phyloP scores from a whole-genome alignment of 2,797 vertebrate species.

The Poecilia velifera region DNA sequence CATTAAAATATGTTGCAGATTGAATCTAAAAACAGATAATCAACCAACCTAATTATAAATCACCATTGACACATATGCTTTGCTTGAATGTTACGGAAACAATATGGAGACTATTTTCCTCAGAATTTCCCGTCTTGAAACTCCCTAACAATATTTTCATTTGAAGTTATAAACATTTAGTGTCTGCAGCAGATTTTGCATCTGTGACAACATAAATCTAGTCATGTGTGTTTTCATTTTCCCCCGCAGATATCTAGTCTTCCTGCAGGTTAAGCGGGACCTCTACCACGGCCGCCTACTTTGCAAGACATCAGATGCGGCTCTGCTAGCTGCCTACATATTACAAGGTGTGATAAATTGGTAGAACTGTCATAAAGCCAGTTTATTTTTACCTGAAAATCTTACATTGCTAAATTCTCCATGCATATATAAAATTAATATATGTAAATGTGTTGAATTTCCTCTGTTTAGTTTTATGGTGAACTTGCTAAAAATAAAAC shows the following conservation, averaged over 20 bases:
- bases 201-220: slow-evolving; percentile 40
- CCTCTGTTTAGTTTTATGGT: background rate
- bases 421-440: background rate
- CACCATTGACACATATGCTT: background rate
- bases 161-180: slow-evolving; percentile 10
- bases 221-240: slow-evolving; percentile 44
- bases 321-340: slow-evolving; percentile 93
- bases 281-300: slow-evolving; percentile 97
- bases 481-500: background rate
- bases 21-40: slow-evolving; percentile 25
- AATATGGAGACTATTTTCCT: background rate
- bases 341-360: slow-evolving; percentile 87
- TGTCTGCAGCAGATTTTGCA: slow-evolving; percentile 7
- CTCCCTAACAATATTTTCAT: background rate
- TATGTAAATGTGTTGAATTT: background rate
- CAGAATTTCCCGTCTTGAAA: slow-evolving; percentile 2
- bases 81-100: background rate
- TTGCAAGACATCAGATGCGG: slow-evolving; percentile 97
- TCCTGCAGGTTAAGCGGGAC: slow-evolving; percentile 99
- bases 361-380: background rate
- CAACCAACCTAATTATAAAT: background rate
- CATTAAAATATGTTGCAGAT: slow-evolving; percentile 23
- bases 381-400: background rate
- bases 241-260: slow-evolving; percentile 92
- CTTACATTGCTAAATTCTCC: background rate